Base-by-base conservation (phyloP, 2,888 invertebrate species). In the Scaptomyza polygonia region DNA sequence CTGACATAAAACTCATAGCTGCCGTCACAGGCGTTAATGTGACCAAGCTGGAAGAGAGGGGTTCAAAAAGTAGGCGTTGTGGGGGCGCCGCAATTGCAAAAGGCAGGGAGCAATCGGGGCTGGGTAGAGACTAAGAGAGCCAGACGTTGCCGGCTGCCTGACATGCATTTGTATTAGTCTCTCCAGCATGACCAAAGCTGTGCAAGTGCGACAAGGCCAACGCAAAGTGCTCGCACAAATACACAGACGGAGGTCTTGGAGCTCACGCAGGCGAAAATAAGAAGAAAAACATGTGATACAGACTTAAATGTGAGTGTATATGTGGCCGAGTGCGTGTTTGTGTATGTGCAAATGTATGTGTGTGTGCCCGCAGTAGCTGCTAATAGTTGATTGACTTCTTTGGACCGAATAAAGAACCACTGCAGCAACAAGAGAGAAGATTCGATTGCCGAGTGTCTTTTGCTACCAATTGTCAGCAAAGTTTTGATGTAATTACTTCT, bases 211-310 rank as follows among this genome's bases (percentile, higher is more conserved):
- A 88, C 86, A 86, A 89, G 86, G 88, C 81, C 77, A 82, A 75
- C 80, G 77, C 77, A 79, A 89, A 89, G 77, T 78, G 74, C 45
- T 86, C 64, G 57, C 62, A 84, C 65, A 69, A 40, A 64, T 52
- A 66, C 64, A 72, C 68, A 64, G 36, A 32, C 67, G 42, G 21
- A 12, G 45, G 29, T 67, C 52, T 67, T 56, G 53, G 49, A 70
- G 67, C 61, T 47, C 67, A 73, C 73, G 73, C 75, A 86, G 70
- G 85, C 79, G 67, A 86, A 87, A 89, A 77, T 83, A 88, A 88
- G 88, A 89, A 79, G 86, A 81, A 81, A 85, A 86, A 86, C 86
- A 89, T 89, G 83, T 86, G 88, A 88, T 88, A 89, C 81, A 88
- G 86, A 85, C 86, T 85, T 73, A 59, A 76, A 66, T 76, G 57